A percentile compares a stretch with the other conserved stretches of the same genome.
Evolutionary conservation across 2,797 vertebrate species (phyloP).

Genomic region (Euthynnus affinis): DNA sequence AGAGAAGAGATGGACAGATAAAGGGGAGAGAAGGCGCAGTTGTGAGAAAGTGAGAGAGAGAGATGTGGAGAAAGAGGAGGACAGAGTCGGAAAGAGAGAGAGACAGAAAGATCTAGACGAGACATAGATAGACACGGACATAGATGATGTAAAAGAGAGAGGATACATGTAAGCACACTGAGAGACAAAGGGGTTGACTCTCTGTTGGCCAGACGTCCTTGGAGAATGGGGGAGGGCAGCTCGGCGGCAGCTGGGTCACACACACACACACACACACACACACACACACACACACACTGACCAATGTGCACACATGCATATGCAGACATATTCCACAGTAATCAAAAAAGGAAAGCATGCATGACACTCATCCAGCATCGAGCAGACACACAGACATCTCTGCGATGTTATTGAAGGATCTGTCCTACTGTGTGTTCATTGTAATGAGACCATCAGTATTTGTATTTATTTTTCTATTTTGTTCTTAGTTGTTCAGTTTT

Average conservation of each 20-base stretch:
- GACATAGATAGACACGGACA: background rate
- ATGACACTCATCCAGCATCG: background rate
- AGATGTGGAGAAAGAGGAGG: background rate
- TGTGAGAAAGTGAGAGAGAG: background rate
- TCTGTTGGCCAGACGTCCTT: constrained; percentile 35
- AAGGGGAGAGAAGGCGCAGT: background rate
- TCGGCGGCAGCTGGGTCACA: constrained; percentile 41
- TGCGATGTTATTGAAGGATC: background rate
- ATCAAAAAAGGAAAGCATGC: background rate
- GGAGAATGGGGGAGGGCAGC: constrained; percentile 28
- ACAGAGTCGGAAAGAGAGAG: too few species aligned
- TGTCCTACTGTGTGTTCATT: background rate
- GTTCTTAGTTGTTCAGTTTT: background rate
- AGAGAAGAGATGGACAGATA: background rate
- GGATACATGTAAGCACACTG: background rate
- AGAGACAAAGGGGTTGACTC: constrained; percentile 13
- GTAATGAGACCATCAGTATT: background rate
- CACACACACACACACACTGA: background rate
- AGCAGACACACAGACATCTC: background rate
- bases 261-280: constrained; percentile 20
- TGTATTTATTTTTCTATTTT: background rate
- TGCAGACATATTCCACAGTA: background rate
- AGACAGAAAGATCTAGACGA: background rate
- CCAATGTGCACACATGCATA: background rate
- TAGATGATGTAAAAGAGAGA: background rate